phyloP scores from a whole-genome alignment of 1,140 invertebrate genomes.

The Papilio aristodemus region DNA sequence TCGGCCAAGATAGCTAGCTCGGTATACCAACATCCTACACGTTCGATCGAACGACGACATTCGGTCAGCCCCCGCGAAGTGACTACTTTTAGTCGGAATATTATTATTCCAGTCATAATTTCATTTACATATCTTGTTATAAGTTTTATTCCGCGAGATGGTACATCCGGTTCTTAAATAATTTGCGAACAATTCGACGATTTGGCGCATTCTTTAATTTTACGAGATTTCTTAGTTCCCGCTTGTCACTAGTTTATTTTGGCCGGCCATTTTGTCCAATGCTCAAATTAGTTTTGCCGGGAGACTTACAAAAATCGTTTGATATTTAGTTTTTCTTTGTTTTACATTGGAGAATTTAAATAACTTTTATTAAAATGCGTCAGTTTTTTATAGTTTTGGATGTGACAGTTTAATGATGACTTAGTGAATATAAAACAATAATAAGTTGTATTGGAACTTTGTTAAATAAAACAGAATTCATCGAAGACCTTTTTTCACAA shows the following conservation, averaged over 20 bases:
- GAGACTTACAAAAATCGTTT: conserved; percentile 49
- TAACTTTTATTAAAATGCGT: neutral
- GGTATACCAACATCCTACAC: conserved; percentile 40
- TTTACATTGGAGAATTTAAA: neutral
- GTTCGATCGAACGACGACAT: conserved; percentile 53
- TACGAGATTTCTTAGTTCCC: conserved; percentile 40
- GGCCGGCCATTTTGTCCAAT: conserved; percentile 70
- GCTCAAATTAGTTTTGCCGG: conserved; percentile 44
- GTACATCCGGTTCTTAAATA: conserved; percentile 5
- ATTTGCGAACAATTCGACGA: conserved; percentile 10
- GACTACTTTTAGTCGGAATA: conserved; percentile 38
- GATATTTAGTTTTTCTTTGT: conserved; percentile 52
- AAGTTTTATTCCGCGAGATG: conserved; percentile 38
- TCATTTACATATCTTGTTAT: conserved; percentile 58
- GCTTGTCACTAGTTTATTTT: conserved; percentile 52
- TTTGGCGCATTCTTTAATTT: conserved; percentile 31
- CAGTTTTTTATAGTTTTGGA: neutral
- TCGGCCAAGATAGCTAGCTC: conserved; percentile 48
- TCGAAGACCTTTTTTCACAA: conserved; percentile 23
- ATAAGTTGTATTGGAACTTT: neutral
- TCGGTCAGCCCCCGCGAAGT: conserved; percentile 28
- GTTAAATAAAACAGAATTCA: neutral
- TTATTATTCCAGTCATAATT: conserved; percentile 53
- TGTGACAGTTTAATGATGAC: neutral
- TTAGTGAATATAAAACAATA: conserved; percentile 23